phyloP scores from a whole-genome alignment of 1,140 invertebrate genomes.

The Neoseiulus cucumeris region DNA sequence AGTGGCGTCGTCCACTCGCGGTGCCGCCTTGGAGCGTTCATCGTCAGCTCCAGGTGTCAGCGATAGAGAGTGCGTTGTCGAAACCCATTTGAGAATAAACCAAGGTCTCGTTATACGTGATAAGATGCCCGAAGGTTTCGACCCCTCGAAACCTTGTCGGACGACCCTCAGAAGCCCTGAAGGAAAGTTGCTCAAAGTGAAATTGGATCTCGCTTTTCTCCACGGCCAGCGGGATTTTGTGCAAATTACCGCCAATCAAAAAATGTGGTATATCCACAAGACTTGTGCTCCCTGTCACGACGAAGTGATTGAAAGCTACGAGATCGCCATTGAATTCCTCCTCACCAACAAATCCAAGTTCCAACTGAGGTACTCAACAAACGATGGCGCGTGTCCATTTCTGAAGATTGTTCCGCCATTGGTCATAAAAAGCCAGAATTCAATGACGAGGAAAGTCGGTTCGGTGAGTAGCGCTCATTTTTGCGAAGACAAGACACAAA shows the following conservation, averaged over 20 bases:
- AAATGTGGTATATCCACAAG: slow-evolving; percentile 5
- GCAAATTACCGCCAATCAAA: neutral
- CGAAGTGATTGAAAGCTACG: neutral
- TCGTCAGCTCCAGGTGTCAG: too few relatives aligned
- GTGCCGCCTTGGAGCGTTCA: too few relatives aligned
- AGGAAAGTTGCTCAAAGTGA: neutral
- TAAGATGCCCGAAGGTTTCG: neutral
- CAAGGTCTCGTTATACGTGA: neutral
- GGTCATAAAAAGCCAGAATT: neutral
- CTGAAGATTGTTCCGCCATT: neutral
- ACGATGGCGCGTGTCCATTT: neutral
- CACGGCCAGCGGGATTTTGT: neutral
- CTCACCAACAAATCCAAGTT: neutral
- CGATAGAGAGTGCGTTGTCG: too few relatives aligned
- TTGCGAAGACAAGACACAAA: too few relatives aligned
- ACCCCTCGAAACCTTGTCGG: neutral
- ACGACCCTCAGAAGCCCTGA: neutral
- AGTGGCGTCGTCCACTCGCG: too few relatives aligned
- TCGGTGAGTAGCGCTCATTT: neutral
- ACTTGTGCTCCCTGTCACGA: slow-evolving; percentile 1
- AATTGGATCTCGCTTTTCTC: neutral
- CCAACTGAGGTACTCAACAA: neutral
- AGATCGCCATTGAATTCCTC: neutral
- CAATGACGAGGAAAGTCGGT: neutral
- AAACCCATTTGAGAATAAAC: neutral